phyloP scores from a whole-genome alignment of 2,113 vertebrate species.

The Microcebus tavaratra region DNA sequence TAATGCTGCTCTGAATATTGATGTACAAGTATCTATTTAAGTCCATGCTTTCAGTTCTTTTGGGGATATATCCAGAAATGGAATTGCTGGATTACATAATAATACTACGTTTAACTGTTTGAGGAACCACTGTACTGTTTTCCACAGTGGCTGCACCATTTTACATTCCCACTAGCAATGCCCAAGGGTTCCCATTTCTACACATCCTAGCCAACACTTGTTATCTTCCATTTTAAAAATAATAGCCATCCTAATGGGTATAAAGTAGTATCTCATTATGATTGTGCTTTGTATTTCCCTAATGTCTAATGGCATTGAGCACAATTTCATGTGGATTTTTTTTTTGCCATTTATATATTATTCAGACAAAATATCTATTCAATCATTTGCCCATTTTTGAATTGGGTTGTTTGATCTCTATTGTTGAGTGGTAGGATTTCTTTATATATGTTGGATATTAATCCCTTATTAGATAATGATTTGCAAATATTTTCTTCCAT shows the following conservation, averaged over 20 bases:
- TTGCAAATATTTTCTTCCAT: background rate
- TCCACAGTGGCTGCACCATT: background rate
- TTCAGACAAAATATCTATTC: background rate
- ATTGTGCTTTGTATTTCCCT: background rate
- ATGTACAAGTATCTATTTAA: background rate
- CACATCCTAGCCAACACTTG: background rate
- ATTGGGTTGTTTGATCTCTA: background rate
- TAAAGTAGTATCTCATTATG: background rate
- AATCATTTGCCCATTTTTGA: background rate
- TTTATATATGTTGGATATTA: background rate
- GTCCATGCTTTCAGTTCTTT: background rate
- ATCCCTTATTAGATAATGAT: background rate
- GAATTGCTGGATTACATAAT: background rate
- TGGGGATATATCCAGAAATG: background rate
- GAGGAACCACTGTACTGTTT: background rate
- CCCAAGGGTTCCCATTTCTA: background rate
- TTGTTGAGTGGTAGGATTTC: background rate
- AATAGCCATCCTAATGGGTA: background rate
- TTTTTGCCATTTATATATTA: background rate
- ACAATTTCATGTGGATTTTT: background rate
- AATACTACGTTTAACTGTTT: background rate
- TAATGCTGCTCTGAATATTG: background rate
- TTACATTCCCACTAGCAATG: background rate
- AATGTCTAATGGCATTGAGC: background rate
- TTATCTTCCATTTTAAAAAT: background rate